A percentile compares a stretch with the other conserved stretches of the same genome.
These are phyloP conservation scores for Drosophila tristis DNA, from an alignment of 1,140 invertebrate genomes.

Conservation along the genomic window DNA sequence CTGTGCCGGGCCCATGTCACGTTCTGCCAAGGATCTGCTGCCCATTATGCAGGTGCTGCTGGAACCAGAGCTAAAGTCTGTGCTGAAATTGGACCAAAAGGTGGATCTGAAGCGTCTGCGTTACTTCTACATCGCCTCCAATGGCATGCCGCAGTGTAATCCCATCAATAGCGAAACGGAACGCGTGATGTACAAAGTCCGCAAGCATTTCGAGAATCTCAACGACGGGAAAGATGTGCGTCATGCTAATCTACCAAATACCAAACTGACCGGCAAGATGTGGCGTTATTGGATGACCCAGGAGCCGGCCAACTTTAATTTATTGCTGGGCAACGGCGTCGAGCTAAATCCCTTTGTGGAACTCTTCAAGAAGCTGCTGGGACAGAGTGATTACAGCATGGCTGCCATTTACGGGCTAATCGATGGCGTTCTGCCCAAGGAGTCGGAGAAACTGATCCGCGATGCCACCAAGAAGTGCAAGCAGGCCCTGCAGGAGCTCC, in stretches of 20 bases:
- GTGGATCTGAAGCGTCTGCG: constrained; percentile 89
- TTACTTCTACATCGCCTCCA: constrained; percentile 91
- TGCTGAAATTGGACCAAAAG: constrained; percentile 83
- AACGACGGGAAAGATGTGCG: constrained; percentile 61
- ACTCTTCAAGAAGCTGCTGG: constrained; percentile 86
- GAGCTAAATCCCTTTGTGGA: constrained; percentile 86
- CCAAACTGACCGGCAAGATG: constrained; percentile 87
- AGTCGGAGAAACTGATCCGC: constrained; percentile 87
- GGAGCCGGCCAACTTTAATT: constrained; percentile 88
- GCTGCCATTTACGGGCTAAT: constrained; percentile 89
- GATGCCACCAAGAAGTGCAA: constrained; percentile 86
- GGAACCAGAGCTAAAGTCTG: constrained; percentile 61
- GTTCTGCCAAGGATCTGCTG: constrained; percentile 90
- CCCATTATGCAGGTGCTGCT: constrained; percentile 87
- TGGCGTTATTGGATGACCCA: constrained; percentile 91
- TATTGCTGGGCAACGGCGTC: constrained; percentile 87
- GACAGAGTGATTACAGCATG: constrained; percentile 87
- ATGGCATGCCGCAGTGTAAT: constrained; percentile 88
- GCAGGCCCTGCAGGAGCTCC: constrained; percentile 87
- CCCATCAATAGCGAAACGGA: constrained; percentile 89
- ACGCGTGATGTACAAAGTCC: constrained; percentile 86
- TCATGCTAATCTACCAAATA: constrained; percentile 85
- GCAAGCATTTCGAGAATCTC: constrained; percentile 62
- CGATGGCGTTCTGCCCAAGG: constrained; percentile 87
- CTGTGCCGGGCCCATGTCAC: constrained; percentile 91